phyloP scores from a whole-genome alignment of 2,113 vertebrate genomes.

The Turdus rufiventris region DNA sequence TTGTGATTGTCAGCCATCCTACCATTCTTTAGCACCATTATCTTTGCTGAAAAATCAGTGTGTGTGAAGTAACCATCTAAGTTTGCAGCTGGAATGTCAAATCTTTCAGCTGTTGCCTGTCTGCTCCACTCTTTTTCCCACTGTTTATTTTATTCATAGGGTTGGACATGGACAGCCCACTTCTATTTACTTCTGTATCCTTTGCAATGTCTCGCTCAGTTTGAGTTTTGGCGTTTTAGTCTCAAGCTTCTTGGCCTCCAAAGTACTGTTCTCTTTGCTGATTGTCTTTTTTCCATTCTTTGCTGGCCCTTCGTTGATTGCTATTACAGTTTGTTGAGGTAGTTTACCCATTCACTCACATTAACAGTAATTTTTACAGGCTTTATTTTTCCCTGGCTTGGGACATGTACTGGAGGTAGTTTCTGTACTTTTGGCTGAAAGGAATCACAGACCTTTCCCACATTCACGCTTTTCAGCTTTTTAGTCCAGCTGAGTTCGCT shows the following conservation, averaged over 20 bases:
- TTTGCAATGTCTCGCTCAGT: background rate
- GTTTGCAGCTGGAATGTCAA: background rate
- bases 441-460: background rate
- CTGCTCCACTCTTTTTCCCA: background rate
- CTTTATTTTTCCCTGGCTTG: background rate
- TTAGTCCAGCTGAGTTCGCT: background rate
- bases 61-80: background rate
- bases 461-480: background rate
- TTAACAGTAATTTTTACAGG: background rate
- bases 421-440: background rate
- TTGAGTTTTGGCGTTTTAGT: background rate
- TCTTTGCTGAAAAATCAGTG: background rate
- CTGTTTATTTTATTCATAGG: background rate
- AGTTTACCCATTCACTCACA: background rate
- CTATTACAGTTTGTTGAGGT: background rate
- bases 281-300: background rate
- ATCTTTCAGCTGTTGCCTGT: background rate
- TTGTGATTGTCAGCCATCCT: background rate
- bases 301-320: background rate
- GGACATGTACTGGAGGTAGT: background rate
- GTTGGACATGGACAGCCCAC: background rate
- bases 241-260: background rate
- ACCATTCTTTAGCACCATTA: background rate
- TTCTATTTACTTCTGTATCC: background rate
- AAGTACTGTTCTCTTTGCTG: background rate